A percentile compares a stretch with the other conserved stretches of the same genome.
Evolutionary conservation across 1,140 invertebrate species (phyloP).

Genomic region (Drosophila lacteicornis): DNA sequence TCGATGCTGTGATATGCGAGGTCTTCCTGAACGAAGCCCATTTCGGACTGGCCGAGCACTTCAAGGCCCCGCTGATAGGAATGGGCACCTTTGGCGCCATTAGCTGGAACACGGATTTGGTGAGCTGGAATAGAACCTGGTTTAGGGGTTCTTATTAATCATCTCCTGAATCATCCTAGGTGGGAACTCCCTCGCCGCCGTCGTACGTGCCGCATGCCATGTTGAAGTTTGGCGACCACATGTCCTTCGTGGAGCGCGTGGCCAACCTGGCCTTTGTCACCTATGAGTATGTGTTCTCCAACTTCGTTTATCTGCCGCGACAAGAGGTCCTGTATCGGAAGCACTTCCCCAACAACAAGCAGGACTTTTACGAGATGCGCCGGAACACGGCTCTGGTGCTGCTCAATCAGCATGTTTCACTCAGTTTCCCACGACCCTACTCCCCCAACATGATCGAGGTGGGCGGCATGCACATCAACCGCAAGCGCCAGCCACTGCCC

Average conservation of each 20-base stretch:
- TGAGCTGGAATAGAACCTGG: conserved; percentile 64
- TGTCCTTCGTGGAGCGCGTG: conserved; percentile 85
- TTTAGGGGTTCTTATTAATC: background rate
- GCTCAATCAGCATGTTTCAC: conserved; percentile 86
- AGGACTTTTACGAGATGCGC: conserved; percentile 66
- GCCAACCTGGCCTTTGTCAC: conserved; percentile 79
- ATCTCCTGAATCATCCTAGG: conserved; percentile 28
- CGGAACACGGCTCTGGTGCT: conserved; percentile 86
- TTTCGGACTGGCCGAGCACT: conserved; percentile 75
- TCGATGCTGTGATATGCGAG: conserved; percentile 79
- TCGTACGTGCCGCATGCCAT: conserved; percentile 84
- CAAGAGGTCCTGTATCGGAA: conserved; percentile 83
- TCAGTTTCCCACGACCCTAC: conserved; percentile 86
- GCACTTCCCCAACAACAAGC: conserved; percentile 78
- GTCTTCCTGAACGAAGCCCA: conserved; percentile 77
- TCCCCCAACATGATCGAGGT: conserved; percentile 87
- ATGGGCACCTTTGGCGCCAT: conserved; percentile 77
- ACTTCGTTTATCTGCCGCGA: conserved; percentile 56
- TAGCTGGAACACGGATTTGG: conserved; percentile 74
- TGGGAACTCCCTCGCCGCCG: conserved; percentile 79
- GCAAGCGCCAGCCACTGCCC: conserved; percentile 80
- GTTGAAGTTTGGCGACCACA: conserved; percentile 74
- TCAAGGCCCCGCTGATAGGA: conserved; percentile 80
- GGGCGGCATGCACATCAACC: conserved; percentile 86
- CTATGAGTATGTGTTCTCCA: conserved; percentile 63